Conservation (phyloP, 2,888 invertebrate genomes). For the Phragmatobia fuliginosa region DNA sequence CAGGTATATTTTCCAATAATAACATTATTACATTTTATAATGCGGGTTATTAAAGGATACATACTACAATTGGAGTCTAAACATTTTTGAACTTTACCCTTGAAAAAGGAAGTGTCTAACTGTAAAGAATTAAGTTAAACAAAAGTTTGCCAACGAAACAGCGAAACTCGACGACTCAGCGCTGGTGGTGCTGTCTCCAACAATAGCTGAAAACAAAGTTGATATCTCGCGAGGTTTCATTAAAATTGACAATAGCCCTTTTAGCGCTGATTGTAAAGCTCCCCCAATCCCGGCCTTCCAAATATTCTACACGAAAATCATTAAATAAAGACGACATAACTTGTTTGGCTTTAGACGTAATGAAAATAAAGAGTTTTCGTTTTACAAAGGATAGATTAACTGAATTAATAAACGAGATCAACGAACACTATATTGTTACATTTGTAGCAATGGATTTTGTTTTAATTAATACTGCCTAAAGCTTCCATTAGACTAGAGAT, state of each 20-base stretch:
- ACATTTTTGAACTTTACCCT: slow-evolving; percentile 3
- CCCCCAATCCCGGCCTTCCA: slow-evolving; percentile 30
- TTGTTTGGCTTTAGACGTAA: slow-evolving; percentile 39
- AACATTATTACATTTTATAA: background rate
- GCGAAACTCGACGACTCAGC: slow-evolving; percentile 26
- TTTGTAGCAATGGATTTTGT: slow-evolving; percentile 17
- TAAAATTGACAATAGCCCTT: slow-evolving; percentile 60
- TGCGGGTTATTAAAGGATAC: background rate
- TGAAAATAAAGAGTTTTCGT: slow-evolving; percentile 35
- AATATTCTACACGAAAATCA: slow-evolving; percentile 46
- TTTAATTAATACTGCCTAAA: slow-evolving; percentile 21
- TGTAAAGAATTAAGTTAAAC: slow-evolving; percentile 39
- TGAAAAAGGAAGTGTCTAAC: slow-evolving; percentile 35
- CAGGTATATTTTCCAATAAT: background rate
- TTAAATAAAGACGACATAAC: slow-evolving; percentile 48
- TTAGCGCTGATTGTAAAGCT: slow-evolving; percentile 52
- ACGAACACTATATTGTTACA: slow-evolving; percentile 13
- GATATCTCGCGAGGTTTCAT: slow-evolving; percentile 57
- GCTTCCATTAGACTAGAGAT: slow-evolving; percentile 15
- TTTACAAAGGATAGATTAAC: slow-evolving; percentile 28
- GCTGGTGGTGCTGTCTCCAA: slow-evolving; percentile 26
- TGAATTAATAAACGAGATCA: slow-evolving; percentile 30
- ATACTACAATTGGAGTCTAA: background rate
- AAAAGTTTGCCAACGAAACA: slow-evolving; percentile 39
- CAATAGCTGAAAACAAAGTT: slow-evolving; percentile 54